Evolutionary conservation across 2,113 vertebrate genomes (phyloP).

Genomic region (Corydoras maculifer): DNA sequence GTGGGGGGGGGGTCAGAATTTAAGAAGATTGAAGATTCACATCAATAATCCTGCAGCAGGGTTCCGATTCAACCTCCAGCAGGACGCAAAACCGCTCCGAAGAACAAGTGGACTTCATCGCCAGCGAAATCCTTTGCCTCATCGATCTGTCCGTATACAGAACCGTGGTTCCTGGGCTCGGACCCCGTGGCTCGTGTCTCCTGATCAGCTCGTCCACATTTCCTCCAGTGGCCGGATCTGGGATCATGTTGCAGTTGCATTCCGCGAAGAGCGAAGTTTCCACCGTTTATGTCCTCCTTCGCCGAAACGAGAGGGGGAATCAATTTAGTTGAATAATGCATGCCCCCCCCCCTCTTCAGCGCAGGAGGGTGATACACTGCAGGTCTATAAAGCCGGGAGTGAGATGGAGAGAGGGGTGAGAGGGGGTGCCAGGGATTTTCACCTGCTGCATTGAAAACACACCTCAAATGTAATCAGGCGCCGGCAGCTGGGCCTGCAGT

Average conservation of each 20-base stretch:
- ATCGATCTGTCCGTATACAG: too few species aligned
- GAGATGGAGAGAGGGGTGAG: neutral
- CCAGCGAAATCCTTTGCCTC: too few species aligned
- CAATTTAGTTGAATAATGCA: conserved; percentile 36
- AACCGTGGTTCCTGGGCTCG: too few species aligned
- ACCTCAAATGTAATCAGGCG: neutral
- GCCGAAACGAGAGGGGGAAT: conserved; percentile 17
- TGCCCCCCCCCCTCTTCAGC: conserved; percentile 5
- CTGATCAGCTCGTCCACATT: neutral
- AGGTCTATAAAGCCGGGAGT: conserved; percentile 24
- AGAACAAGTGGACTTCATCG: too few species aligned
- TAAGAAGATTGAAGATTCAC: too few species aligned
- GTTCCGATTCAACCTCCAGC: too few species aligned
- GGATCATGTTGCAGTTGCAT: neutral
- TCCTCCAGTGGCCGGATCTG: too few species aligned
- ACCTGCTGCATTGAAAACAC: conserved; percentile 10
- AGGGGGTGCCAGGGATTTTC: neutral
- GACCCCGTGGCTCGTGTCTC: too few species aligned
- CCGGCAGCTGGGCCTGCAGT: neutral
- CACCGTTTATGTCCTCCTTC: neutral
- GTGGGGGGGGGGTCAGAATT: too few species aligned
- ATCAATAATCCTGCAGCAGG: too few species aligned
- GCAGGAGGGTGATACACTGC: conserved; percentile 11
- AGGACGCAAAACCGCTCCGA: too few species aligned
- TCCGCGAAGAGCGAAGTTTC: neutral